Percentiles rank a stretch among this genome's conserved stretches.
These are phyloP conservation scores for Apantesis nais DNA, from an alignment of 2,888 invertebrate genomes.

Conservation along the genomic window DNA sequence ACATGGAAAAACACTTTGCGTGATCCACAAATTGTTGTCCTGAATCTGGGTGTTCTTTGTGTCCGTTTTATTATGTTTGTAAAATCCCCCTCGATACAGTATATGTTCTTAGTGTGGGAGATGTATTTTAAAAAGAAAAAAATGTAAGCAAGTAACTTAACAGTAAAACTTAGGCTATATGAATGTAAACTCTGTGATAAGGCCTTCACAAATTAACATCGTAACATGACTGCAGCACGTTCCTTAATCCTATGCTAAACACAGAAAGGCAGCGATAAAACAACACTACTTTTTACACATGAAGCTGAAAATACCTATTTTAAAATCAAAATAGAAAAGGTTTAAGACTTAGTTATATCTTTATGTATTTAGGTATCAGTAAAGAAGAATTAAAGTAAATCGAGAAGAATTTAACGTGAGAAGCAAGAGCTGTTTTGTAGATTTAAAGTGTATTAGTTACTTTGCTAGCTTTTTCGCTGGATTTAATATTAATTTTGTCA, in stretches of 20 bases:
- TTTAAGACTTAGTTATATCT: background rate
- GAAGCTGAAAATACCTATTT: slow-evolving; percentile 25
- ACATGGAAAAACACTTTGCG: no score
- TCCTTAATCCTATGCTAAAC: slow-evolving; percentile 50
- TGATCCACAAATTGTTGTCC: no score
- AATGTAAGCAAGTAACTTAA: background rate
- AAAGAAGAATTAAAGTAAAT: background rate
- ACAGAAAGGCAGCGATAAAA: slow-evolving; percentile 43
- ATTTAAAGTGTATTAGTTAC: background rate
- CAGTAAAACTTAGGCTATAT: background rate
- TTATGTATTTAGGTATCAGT: background rate
- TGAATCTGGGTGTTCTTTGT: no score
- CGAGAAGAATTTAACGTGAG: background rate
- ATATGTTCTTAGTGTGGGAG: no score
- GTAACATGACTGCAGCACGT: slow-evolving; percentile 22
- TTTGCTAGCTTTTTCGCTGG: background rate
- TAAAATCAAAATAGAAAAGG: background rate
- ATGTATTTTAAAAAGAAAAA: no score
- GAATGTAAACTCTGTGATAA: background rate
- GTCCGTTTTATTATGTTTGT: no score
- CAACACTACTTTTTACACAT: slow-evolving; percentile 38
- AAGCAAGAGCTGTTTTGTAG: background rate
- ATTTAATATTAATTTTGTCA: no score
- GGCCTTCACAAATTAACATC: slow-evolving; percentile 30
- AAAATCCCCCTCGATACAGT: no score